Conservation (phyloP, 2,113 vertebrate genomes). For the Tichodroma muraria region DNA sequence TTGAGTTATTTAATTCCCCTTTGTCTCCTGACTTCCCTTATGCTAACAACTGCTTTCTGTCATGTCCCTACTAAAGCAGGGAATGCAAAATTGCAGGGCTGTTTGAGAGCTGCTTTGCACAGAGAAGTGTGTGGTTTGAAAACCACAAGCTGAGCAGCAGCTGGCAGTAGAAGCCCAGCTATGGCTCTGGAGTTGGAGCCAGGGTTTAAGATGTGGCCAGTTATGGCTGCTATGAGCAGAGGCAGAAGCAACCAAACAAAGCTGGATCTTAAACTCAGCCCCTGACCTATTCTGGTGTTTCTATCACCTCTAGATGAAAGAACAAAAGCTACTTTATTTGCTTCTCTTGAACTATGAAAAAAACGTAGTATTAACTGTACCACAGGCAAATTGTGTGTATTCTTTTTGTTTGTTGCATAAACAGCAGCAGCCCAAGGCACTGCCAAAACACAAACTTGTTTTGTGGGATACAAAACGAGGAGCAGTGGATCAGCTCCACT, state of each 20-base stretch:
- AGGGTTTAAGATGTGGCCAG: neutral
- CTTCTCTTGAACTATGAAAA: neutral
- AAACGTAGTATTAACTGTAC: neutral
- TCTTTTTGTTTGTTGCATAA: neutral
- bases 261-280: neutral
- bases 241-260: neutral
- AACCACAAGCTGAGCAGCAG: neutral
- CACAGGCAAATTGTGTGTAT: neutral
- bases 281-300: neutral
- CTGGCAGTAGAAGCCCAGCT: neutral
- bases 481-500: neutral
- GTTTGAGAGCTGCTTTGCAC: neutral
- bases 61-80: neutral
- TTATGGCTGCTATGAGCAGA: neutral
- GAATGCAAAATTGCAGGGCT: neutral
- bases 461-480: neutral
- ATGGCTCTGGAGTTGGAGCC: neutral
- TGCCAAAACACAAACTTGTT: neutral
- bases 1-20: neutral
- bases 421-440: neutral
- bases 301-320: neutral
- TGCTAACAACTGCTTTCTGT: neutral
- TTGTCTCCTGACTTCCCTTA: neutral
- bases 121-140: neutral
- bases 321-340: slow-evolving; percentile 1